Conservation (phyloP, 2,888 invertebrate genomes). For the Erynnis tages region DNA sequence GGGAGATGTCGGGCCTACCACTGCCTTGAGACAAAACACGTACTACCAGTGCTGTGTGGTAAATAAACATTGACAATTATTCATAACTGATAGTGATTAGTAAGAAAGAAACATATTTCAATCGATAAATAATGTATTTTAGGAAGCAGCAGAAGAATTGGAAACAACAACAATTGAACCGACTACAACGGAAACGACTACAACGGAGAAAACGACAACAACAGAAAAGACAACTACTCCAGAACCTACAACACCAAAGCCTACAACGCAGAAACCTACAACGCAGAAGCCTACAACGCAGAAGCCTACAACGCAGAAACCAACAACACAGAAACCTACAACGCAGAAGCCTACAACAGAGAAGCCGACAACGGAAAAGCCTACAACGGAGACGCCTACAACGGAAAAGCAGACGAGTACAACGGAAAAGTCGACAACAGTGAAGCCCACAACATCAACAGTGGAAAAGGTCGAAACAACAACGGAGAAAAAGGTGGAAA, state of each 20-base stretch:
- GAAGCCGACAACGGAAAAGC: not conserved
- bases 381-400: conserved; percentile 1
- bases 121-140: conserved; percentile 14
- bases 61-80: too few species aligned
- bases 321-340: conserved; percentile 4
- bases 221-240: conserved; percentile 5
- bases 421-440: conserved; percentile 31
- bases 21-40: conserved; percentile 52
- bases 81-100: too few species aligned
- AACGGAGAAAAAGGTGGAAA: conserved; percentile 43
- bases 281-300: conserved; percentile 23
- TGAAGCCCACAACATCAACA: conserved; percentile 44
- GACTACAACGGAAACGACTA: conserved; percentile 1
- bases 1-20: conserved; percentile 42
- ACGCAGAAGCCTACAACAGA: not conserved
- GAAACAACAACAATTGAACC: conserved; percentile 31
- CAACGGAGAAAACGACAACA: conserved; percentile 23
- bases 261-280: conserved; percentile 28
- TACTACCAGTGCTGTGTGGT: conserved; percentile 65
- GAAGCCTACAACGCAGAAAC: not conserved
- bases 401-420: conserved; percentile 34
- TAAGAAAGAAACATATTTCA: not conserved
- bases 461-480: conserved; percentile 44
- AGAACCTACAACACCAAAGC: not conserved
- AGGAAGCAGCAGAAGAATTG: conserved; percentile 57